phyloP scores from a whole-genome alignment of 2,113 vertebrate species.

The Galbula dea region DNA sequence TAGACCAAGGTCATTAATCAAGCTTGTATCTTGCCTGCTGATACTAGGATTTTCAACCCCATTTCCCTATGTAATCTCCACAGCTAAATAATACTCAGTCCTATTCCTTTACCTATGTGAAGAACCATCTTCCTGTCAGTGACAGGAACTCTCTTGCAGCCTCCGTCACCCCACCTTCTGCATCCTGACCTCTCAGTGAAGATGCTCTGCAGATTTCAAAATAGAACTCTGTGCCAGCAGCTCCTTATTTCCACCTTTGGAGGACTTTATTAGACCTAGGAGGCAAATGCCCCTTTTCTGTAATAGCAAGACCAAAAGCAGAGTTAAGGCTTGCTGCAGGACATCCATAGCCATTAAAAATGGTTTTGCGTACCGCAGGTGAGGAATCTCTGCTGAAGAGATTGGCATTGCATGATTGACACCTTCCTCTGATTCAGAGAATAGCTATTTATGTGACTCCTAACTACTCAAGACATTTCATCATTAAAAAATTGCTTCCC shows the following conservation, averaged over 20 bases:
- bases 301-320: background rate
- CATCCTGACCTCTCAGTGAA: background rate
- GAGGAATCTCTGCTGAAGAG: background rate
- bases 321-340: background rate
- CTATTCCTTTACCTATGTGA: background rate
- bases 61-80: background rate
- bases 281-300: background rate
- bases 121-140: background rate
- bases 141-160: background rate
- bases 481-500: background rate
- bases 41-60: background rate
- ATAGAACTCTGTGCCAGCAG: background rate
- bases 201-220: background rate
- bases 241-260: background rate
- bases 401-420: background rate
- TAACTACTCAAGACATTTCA: background rate
- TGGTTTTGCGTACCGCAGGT: background rate
- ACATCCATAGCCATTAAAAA: background rate
- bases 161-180: background rate
- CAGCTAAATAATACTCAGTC: background rate
- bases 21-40: background rate
- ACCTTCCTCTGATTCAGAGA: background rate
- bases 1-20: background rate
- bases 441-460: background rate
- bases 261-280: background rate